Conservation (phyloP, 2,888 invertebrate genomes). For the Ophraella communa region DNA sequence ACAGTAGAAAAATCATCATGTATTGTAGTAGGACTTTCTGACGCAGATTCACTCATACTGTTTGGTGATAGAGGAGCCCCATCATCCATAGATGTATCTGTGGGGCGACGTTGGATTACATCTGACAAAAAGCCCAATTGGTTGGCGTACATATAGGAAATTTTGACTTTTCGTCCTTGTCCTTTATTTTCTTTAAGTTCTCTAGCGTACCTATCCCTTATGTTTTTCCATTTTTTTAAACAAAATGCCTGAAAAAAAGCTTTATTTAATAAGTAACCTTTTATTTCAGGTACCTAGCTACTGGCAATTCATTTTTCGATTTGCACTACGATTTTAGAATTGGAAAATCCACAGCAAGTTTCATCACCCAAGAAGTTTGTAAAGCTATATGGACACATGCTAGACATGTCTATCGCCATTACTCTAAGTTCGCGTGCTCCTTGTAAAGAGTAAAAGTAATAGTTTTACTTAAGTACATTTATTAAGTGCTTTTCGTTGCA, state of each 20-base stretch:
- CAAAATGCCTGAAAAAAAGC: neutral
- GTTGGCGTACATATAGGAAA: constrained; percentile 24
- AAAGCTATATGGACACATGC: constrained; percentile 30
- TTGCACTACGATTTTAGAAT: constrained; percentile 26
- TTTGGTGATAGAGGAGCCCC: constrained; percentile 6
- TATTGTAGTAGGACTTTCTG: constrained; percentile 15
- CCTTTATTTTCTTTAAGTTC: constrained; percentile 4
- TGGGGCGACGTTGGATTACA: constrained; percentile 13
- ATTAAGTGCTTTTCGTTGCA: no score
- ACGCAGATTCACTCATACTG: constrained; percentile 3
- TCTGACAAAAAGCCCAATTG: constrained; percentile 25
- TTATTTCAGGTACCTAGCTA: constrained; percentile 28
- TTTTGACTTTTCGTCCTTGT: constrained; percentile 25
- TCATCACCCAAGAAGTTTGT: constrained; percentile 29
- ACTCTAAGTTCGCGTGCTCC: no score
- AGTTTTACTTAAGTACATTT: no score
- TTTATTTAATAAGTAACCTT: constrained; percentile 4
- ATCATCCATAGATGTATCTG: constrained; percentile 24
- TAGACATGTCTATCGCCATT: no score
- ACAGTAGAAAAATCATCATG: constrained; percentile 12
- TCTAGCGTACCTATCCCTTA: neutral
- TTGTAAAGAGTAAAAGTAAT: no score
- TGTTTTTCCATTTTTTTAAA: constrained; percentile 2
- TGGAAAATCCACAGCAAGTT: constrained; percentile 25
- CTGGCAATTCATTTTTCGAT: constrained; percentile 22